Base-by-base conservation (phyloP, 2,888 invertebrate genomes). In the Melipona beecheii region DNA sequence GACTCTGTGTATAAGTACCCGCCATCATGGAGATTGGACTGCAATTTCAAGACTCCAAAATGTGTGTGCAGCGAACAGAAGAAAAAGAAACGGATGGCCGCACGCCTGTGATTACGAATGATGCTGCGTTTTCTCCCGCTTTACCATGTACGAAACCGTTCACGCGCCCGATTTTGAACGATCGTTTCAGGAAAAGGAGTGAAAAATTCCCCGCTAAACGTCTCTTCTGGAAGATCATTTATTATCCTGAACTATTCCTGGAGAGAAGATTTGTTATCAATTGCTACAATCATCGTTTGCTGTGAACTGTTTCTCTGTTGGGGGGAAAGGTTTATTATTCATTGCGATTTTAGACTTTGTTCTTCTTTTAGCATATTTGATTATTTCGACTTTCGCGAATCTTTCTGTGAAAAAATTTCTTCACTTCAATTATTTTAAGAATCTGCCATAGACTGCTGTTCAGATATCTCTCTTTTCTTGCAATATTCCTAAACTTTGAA, bases 81-180 rank as follows among this genome's bases (percentile, higher is more conserved):
- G 13, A 27, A 19, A 49, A 27, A 21, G 11, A 11, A 27, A 31
- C 36, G 43, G 9, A 31, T 71, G 52, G 75, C 58, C 31, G 70
- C 74, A 75, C 54, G 82, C 82, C 66, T 82, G 75, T 83, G 54
- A 76, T 82, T 82, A 83, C 75, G 71, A 83, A 82, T 71, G 75
- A 71, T 49, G 75, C 15, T 65, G 66, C 66, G 19, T 62, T 81
- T 75, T 71, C 71, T 75, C 66, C 75, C 70, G 62, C 24, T 70
- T 71, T 31, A 60, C 81, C 66, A 36, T 19, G 60, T 82, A 58
- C 75, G 75, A 70, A 49, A 62, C 17, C 58, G 58, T 43, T 54
- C 9, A 36, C 54, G 52, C 9, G 50, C 52, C 11, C n/a, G 2
- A 65, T 70, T 27, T 17, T 49, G 6, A 52, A 62, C 69, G 9